Percentiles rank a stretch among this genome's conserved stretches.
Conservation (phyloP, 2,888 invertebrate genomes). For the Dermolepida albohirtum region DNA sequence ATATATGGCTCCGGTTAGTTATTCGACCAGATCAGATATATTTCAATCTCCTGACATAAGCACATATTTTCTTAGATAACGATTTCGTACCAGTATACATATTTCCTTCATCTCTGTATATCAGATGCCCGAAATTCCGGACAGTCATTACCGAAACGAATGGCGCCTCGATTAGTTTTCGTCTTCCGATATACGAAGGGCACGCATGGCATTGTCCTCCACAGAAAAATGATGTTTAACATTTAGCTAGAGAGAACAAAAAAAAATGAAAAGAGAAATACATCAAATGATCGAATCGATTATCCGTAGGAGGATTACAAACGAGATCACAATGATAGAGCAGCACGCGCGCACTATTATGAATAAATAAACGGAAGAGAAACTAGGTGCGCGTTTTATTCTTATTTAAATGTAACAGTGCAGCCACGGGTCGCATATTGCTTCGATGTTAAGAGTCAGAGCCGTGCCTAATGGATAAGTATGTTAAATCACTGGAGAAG, state of each 20-base stretch:
- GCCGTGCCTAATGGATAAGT: no score
- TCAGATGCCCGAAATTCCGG: constrained; percentile 28
- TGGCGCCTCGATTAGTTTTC: constrained; percentile 36
- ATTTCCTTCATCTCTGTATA: neutral
- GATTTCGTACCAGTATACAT: constrained; percentile 21
- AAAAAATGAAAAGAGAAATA: constrained; percentile 4
- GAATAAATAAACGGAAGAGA: neutral
- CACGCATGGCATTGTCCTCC: constrained; percentile 23
- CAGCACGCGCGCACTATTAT: constrained; percentile 13
- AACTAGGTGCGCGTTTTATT: no score
- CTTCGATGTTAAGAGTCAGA: no score
- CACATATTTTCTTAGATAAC: constrained; percentile 13
- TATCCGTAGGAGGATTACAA: constrained; percentile 33
- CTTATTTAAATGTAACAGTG: no score
- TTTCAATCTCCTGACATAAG: constrained; percentile 4
- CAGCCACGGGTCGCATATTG: no score
- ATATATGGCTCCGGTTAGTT: no score
- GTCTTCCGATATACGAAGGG: constrained; percentile 27
- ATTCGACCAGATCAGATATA: constrained; percentile 15
- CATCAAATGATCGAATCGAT: constrained; percentile 21
- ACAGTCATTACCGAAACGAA: constrained; percentile 36
- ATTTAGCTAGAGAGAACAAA: constrained; percentile 28
- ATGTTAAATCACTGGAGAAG: no score
- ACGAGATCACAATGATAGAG: constrained; percentile 25
- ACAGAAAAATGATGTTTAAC: constrained; percentile 21